A percentile compares a stretch with the other conserved stretches of the same genome.
These are phyloP conservation scores for Cybosia mesomella DNA, from an alignment of 2,888 invertebrate species.

Conservation along the genomic window DNA sequence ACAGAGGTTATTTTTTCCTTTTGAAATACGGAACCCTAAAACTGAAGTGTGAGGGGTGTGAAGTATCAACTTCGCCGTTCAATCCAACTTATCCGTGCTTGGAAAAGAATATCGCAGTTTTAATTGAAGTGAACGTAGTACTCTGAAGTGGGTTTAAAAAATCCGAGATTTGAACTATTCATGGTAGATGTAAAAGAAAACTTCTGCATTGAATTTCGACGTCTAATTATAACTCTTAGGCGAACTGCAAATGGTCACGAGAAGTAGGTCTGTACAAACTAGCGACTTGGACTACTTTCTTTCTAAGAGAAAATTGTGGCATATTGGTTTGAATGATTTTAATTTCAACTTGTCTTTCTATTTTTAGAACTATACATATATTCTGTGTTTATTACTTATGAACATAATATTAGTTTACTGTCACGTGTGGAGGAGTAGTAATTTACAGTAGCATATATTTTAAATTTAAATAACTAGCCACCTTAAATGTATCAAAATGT, in stretches of 20 bases:
- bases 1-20: neutral
- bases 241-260: neutral
- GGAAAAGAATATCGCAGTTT: neutral
- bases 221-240: conserved; percentile 1
- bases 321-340: too few species aligned
- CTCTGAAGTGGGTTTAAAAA: neutral
- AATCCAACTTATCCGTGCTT: conserved; percentile 2
- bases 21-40: neutral
- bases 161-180: neutral
- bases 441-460: too few species aligned
- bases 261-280: neutral
- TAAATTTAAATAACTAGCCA: too few species aligned
- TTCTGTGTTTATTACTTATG: neutral
- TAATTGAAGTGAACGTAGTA: conserved; percentile 2
- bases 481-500: too few species aligned
- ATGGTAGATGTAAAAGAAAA: conserved; percentile 2
- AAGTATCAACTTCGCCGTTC: neutral
- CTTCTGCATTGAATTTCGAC: neutral
- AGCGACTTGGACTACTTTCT: neutral
- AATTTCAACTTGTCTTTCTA: neutral
- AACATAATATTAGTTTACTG: neutral
- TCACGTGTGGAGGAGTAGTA: neutral
- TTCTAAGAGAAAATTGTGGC: neutral
- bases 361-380: neutral
- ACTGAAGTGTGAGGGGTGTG: neutral